Conservation (phyloP, 2,888 invertebrate genomes). For the Carpatolechia fugitivella region DNA sequence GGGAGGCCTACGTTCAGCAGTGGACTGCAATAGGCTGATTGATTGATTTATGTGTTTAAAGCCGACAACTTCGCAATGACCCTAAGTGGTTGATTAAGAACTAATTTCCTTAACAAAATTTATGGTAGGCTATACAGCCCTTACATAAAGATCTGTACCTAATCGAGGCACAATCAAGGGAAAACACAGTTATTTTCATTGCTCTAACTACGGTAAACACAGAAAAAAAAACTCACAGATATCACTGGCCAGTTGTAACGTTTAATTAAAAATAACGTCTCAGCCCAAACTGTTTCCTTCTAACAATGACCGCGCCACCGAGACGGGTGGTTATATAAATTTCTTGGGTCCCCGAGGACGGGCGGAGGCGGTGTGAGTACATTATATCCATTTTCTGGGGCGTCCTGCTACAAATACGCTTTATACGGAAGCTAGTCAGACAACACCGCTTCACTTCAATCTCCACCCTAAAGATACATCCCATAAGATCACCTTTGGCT, state of each 20-base stretch:
- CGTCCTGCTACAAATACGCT: conserved; percentile 80
- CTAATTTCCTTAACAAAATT: too few species aligned
- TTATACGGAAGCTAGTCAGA: conserved; percentile 76
- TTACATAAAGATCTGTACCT: too few species aligned
- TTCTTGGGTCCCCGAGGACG: conserved; percentile 75
- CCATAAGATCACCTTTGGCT: conserved; percentile 36
- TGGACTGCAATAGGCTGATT: too few species aligned
- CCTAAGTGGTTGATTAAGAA: too few species aligned
- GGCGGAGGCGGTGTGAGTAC: conserved; percentile 75
- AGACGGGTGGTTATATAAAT: conserved; percentile 79
- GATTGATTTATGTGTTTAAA: too few species aligned
- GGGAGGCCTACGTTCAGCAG: too few species aligned
- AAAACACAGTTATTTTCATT: neutral
- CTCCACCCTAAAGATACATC: conserved; percentile 37
- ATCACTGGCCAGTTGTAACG: conserved; percentile 53
- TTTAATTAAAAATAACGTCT: conserved; percentile 77
- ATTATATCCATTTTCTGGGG: conserved; percentile 80
- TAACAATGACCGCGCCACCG: conserved; percentile 73
- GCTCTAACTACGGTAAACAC: neutral
- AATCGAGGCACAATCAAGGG: too few species aligned
- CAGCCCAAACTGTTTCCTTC: conserved; percentile 49
- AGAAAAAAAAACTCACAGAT: neutral
- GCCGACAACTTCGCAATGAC: too few species aligned
- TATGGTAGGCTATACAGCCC: too few species aligned
- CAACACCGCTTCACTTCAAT: conserved; percentile 31